Base-by-base conservation (phyloP, 2,888 invertebrate species). In the Zaprionus bogoriensis region DNA sequence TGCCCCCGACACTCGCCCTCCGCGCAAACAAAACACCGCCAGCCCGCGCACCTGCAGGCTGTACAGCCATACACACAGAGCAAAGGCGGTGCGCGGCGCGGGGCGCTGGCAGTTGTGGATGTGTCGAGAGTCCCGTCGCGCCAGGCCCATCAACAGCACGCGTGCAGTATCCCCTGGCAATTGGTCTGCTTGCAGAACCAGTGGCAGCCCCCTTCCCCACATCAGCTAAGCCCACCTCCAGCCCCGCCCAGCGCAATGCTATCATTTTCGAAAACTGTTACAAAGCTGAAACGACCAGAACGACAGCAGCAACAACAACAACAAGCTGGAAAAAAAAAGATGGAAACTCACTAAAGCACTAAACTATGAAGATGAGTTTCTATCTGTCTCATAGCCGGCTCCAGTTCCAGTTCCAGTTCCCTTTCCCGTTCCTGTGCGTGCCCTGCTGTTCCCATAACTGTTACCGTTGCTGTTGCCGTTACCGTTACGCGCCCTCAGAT, bases 121-220 rank as follows among this genome's bases (percentile, higher is more conserved):
- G 36, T 44, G 48, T 27, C 23, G 61, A 28, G 59, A 27, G 38
- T 41, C 41, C 58, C 67, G 51, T 59, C 46, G 60, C 44, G 48
- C 23, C 36, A 62, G 70, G 60, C 66, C 79, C 83, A 79, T 79
- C 79, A 85, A 85, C 69, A 73, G 79, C 86, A 82, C 86, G 86
- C 86, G 86, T 79, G 78, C 67, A 61, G 52, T 63, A 61, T 73
- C 65, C 67, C 80, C 44, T 59, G 73, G 68, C 82, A 74, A 77
- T 77, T 77, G 77, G 61, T 58, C 50, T 46, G 39, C 32, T 12
- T 52, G 38, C 45, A 45, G 9, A 19, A 19, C 4, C 17, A 10
- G 22, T 20, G 44, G 17, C 32, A n/a, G 30, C n/a, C 25, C n/a
- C 22, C 12, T 2, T 1, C 7, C 25, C 5, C 10, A 27, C 42